phyloP scores from a whole-genome alignment of 2,113 vertebrate genomes.

The Mustela nigripes region DNA sequence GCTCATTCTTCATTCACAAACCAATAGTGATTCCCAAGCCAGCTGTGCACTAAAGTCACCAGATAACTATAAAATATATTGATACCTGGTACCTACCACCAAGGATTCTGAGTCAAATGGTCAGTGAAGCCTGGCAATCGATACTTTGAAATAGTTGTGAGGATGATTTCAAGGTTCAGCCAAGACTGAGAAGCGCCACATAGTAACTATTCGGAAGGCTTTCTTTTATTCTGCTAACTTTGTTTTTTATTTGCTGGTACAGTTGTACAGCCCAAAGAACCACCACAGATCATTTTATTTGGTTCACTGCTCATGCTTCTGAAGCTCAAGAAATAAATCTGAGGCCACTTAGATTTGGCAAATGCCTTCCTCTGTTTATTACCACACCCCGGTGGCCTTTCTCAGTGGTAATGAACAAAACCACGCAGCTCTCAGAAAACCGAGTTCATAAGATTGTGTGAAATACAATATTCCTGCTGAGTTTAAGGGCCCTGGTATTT shows the following conservation, averaged over 20 bases:
- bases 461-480: not conserved
- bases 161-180: not conserved
- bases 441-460: not conserved
- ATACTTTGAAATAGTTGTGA: not conserved
- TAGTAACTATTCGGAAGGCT: not conserved
- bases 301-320: not conserved
- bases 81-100: not conserved
- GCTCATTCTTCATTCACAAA: not conserved
- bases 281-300: not conserved
- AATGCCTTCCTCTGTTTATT: not conserved
- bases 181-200: not conserved
- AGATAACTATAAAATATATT: not conserved
- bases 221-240: not conserved
- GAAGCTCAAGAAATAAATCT: constrained; percentile 13
- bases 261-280: not conserved
- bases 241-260: not conserved
- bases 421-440: not conserved
- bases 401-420: constrained; percentile 14
- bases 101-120: not conserved
- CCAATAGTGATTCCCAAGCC: not conserved
- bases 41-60: not conserved
- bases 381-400: not conserved
- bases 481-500: not conserved
- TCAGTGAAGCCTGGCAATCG: not conserved
- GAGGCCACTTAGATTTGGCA: not conserved